Evolutionary conservation across 1,140 invertebrate genomes (phyloP).

Genomic region (Popillia japonica): DNA sequence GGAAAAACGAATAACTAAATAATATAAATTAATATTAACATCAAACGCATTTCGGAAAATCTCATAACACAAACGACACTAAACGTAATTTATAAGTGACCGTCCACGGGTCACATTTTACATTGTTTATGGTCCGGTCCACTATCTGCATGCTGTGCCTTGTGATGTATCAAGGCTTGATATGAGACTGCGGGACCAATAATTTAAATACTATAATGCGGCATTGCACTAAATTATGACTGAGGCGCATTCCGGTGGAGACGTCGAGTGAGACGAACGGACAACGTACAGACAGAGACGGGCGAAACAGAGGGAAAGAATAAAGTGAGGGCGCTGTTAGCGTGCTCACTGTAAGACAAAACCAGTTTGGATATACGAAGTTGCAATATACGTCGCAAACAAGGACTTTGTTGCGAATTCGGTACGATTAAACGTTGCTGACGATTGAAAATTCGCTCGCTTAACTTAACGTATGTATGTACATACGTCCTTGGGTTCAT

Average conservation of each 20-base stretch:
- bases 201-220: slow-evolving; percentile 50
- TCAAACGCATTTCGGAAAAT: slow-evolving; percentile 44
- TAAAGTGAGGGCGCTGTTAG: slow-evolving; percentile 9
- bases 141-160: slow-evolving; percentile 46
- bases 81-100: slow-evolving; percentile 46
- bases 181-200: slow-evolving; percentile 43
- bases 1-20: slow-evolving; percentile 36
- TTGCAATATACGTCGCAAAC: background rate
- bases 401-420: slow-evolving; percentile 17
- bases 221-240: slow-evolving; percentile 45
- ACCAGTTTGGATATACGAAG: slow-evolving; percentile 2
- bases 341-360: background rate
- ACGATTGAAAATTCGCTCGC: background rate
- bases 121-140: slow-evolving; percentile 46
- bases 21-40: slow-evolving; percentile 37
- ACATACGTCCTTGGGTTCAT: background rate
- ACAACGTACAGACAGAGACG: slow-evolving; percentile 8
- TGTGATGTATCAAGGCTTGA: slow-evolving; percentile 48
- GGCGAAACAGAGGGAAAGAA: background rate
- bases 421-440: background rate
- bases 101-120: slow-evolving; percentile 44
- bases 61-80: slow-evolving; percentile 42
- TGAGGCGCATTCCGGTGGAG: slow-evolving; percentile 32
- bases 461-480: too few relatives aligned
- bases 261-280: slow-evolving; percentile 38